These are phyloP conservation scores for Ctenodactylus gundi DNA, from an alignment of 2,113 vertebrate species.

Conservation along the genomic window DNA sequence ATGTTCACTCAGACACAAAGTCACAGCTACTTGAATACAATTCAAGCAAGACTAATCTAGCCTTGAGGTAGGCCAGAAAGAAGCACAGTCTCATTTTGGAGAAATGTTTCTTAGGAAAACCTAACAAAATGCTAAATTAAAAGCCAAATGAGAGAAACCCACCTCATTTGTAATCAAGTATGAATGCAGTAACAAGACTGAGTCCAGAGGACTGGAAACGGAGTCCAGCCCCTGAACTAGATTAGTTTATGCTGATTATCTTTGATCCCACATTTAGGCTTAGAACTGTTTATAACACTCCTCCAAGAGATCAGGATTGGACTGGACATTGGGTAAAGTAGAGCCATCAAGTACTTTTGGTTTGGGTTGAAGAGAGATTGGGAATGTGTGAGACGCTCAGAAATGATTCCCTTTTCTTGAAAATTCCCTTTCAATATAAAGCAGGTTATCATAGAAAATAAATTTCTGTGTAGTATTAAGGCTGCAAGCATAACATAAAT, in stretches of 20 bases:
- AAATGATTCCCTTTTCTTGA: neutral
- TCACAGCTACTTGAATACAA: neutral
- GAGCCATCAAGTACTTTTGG: neutral
- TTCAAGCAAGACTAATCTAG: neutral
- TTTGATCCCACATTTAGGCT: neutral
- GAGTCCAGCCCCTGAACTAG: neutral
- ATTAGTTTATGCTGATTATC: neutral
- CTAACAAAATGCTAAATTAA: too few species aligned
- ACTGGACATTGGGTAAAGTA: neutral
- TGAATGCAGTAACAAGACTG: neutral
- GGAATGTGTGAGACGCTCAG: neutral
- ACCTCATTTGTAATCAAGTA: too few species aligned
- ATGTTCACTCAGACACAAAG: neutral
- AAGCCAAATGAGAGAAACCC: too few species aligned
- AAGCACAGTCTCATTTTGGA: neutral
- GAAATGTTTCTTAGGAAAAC: too few species aligned
- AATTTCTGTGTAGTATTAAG: neutral
- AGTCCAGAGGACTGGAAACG: neutral
- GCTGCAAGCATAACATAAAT: constrained; percentile 5
- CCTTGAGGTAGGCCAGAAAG: neutral
- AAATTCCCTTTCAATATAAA: neutral
- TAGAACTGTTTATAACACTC: neutral
- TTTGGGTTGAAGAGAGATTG: neutral
- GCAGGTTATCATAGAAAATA: neutral
- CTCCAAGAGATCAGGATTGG: neutral